Percentiles rank a stretch among this genome's conserved stretches.
Evolutionary conservation across 30 jellyfish, hydroid and myxozoan genomes (phyloP).

Genomic region (Haliclystus octoradiatus): DNA sequence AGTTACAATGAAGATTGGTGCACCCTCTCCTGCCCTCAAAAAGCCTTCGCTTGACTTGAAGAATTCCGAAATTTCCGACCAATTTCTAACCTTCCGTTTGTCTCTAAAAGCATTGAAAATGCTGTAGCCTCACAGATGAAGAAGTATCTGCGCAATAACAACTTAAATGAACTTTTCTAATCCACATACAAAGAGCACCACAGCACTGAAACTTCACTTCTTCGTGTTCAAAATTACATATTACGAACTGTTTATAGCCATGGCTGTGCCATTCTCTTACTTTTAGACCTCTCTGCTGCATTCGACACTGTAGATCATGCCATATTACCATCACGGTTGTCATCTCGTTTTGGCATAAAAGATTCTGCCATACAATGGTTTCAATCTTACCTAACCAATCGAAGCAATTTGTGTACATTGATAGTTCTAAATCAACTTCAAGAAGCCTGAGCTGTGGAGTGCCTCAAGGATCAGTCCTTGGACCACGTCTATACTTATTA

Average conservation of each 20-base stretch:
- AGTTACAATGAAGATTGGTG: conserved; percentile 4
- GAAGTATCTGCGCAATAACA: conserved; percentile 17
- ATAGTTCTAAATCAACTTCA: no score
- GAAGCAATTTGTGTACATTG: no score
- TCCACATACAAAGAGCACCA: conserved; percentile 43
- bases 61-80: conserved; percentile 37
- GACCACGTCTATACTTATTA: no score
- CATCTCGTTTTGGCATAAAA: conserved; percentile 26
- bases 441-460: no score
- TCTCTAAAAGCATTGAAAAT: conserved; percentile 34
- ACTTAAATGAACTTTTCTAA: conserved; percentile 25
- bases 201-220: conserved; percentile 31
- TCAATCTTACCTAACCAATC: conserved; percentile 26
- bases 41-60: conserved; percentile 30
- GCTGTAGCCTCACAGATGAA: conserved; percentile 28
- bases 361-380: conserved; percentile 33
- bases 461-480: no score
- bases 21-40: conserved; percentile 11
- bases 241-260: conserved; percentile 25
- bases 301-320: conserved; percentile 30
- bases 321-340: conserved; percentile 27
- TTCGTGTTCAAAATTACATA: conserved; percentile 16
- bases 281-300: conserved; percentile 44
- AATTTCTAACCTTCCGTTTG: conserved; percentile 33
- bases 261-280: conserved; percentile 17